Percentiles rank a stretch among this genome's conserved stretches.
phyloP scores from a whole-genome alignment of 1,140 invertebrate genomes.

The Drosophila chauvacae region DNA sequence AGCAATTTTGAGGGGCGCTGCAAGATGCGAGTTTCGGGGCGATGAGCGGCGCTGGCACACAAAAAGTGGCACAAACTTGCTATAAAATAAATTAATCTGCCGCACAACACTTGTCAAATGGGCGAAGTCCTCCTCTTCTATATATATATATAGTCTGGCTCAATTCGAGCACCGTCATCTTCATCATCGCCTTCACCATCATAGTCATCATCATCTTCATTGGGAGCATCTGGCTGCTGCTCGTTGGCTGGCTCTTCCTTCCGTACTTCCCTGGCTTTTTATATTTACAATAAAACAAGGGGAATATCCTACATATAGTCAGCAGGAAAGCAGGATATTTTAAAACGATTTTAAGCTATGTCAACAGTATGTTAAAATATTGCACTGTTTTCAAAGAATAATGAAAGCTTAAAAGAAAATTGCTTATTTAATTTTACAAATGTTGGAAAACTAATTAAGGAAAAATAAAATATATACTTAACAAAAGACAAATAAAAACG shows the following conservation, averaged over 20 bases:
- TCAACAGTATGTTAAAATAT: too few relatives aligned
- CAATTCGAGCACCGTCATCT: slow-evolving; percentile 43
- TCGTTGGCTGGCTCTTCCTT: slow-evolving; percentile 3
- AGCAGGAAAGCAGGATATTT: too few relatives aligned
- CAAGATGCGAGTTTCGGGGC: slow-evolving; percentile 10
- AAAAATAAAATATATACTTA: neutral
- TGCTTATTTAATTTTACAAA: too few relatives aligned
- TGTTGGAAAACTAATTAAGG: neutral
- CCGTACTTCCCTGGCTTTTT: slow-evolving; percentile 3
- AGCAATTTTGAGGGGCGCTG: slow-evolving; percentile 32
- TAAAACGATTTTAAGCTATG: too few relatives aligned
- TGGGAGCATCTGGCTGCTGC: slow-evolving; percentile 44
- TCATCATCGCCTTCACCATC: slow-evolving; percentile 25
- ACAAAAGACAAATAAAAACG: too few relatives aligned
- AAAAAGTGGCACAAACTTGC: slow-evolving; percentile 67
- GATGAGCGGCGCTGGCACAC: slow-evolving; percentile 21
- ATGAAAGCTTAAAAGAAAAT: too few relatives aligned
- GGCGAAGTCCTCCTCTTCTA: slow-evolving; percentile 16
- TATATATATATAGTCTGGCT: slow-evolving; percentile 33
- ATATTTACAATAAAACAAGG: neutral
- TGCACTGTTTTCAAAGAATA: too few relatives aligned
- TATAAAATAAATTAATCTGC: slow-evolving; percentile 77
- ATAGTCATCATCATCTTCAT: slow-evolving; percentile 49
- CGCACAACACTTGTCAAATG: slow-evolving; percentile 63
- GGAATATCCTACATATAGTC: neutral